Base-by-base conservation (phyloP, 1,140 invertebrate species). In the Propsilocerus akamusi region DNA sequence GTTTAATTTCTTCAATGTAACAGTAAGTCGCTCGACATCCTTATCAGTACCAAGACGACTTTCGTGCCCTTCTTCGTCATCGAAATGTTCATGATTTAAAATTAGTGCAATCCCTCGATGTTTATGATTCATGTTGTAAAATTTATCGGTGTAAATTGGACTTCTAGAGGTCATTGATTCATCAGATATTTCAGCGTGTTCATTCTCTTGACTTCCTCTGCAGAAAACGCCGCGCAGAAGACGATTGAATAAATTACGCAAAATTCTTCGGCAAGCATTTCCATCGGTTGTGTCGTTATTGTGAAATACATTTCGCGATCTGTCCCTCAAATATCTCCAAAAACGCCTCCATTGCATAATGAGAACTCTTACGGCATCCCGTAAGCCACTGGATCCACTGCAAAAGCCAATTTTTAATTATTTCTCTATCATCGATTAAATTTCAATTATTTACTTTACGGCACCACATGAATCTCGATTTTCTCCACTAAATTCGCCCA, bases 11-110 rank as follows among this genome's bases (percentile, higher is more conserved):
- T 74, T 72, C 6, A 92, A 65, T 1, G 76, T 72, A 53, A 69
- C 69, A 14, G 68, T 60, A 41, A 87, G 66, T 58, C 82, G 81
- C 46, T 77, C 72, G 54, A 77, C 73, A 58, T 86, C 86, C 7
- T 77, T 73, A 57, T 83, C 81, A 22, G 85, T 88, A 4, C 86
- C 87, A 54, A 70, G 69, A 49, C 86, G 69, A 7, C 69, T 61
- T 47, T 83, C 63, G 17, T 20, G 22, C n/a, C 28, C 28, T 0
- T 14, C 22, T 2, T 41, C 12, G 10, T n/a, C 8, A 1, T 67
- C 59, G 53, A 76, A 77, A 3, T 58, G 47, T 52, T 76, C 72
- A 56, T 85, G 78, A 60, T 85, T 84, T 51, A 86, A 80, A 37
- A 86, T 76, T 1, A 84, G 48, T 28, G 81, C 81, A 28, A 66